These are phyloP conservation scores for Neodontobutis hainanensis DNA, from an alignment of 2,113 vertebrate genomes.

Conservation along the genomic window DNA sequence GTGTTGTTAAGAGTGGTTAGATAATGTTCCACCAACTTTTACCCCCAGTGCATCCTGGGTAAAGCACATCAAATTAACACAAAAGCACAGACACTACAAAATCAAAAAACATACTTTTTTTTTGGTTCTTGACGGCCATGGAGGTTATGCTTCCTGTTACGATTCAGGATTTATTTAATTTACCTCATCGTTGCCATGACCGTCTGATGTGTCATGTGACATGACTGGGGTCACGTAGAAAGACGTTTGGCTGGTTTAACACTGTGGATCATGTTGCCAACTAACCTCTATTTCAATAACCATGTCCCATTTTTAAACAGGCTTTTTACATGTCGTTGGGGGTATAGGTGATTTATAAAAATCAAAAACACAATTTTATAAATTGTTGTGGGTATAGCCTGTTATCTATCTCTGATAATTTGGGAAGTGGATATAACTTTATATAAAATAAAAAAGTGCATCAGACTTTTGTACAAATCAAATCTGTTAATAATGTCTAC, in stretches of 20 bases:
- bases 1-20: slow-evolving; percentile 23
- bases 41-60: slow-evolving; percentile 44
- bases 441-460: slow-evolving; percentile 46
- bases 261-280: slow-evolving; percentile 39
- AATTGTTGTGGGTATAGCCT: slow-evolving; percentile 13
- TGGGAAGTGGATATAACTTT: slow-evolving; percentile 39
- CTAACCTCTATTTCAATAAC: slow-evolving; percentile 31
- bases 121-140: background rate
- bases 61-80: slow-evolving; percentile 7
- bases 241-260: slow-evolving; percentile 34
- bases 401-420: slow-evolving; percentile 22
- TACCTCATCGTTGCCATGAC: slow-evolving; percentile 5
- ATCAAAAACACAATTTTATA: slow-evolving; percentile 1
- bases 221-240: background rate
- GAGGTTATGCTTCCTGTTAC: slow-evolving; percentile 18
- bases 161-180: background rate
- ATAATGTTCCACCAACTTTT: slow-evolving; percentile 26
- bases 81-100: background rate
- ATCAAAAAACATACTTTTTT: too few relatives aligned
- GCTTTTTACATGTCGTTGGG: too few relatives aligned
- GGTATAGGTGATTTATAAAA: too few relatives aligned
- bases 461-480: slow-evolving; percentile 31
- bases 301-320: background rate
- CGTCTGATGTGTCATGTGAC: slow-evolving; percentile 12
- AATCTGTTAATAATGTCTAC: background rate